These are phyloP conservation scores for Mellivora capensis DNA, from an alignment of 2,113 vertebrate genomes.

Conservation along the genomic window DNA sequence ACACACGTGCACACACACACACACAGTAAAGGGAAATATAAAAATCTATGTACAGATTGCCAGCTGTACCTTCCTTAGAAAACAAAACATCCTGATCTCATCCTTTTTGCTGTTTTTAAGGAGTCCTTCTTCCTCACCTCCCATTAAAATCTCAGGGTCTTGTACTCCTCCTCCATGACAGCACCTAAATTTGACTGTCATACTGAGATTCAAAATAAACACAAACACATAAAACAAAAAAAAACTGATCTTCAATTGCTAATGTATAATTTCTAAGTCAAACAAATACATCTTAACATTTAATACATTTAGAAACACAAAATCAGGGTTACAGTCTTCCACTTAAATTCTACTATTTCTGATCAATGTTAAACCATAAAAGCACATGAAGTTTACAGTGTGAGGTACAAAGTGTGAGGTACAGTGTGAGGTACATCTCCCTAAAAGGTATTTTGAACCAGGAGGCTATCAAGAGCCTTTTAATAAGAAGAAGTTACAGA, in stretches of 20 bases:
- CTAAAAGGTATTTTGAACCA: neutral
- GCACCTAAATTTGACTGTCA: neutral
- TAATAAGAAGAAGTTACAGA: neutral
- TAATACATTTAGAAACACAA: neutral
- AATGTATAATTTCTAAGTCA: neutral
- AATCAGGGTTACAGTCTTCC: neutral
- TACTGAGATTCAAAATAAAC: neutral
- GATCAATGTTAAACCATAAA: neutral
- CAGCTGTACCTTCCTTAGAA: neutral
- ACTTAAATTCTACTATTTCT: neutral
- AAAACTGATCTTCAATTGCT: neutral
- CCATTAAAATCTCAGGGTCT: neutral
- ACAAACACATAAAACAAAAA: neutral
- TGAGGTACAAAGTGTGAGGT: neutral
- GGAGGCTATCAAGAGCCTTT: neutral
- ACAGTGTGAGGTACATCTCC: neutral
- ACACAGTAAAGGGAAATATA: neutral
- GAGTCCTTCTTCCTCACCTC: neutral
- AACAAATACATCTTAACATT: neutral
- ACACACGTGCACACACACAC: too few species aligned
- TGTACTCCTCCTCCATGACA: neutral
- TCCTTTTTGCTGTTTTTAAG: neutral
- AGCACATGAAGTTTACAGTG: neutral
- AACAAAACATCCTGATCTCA: neutral
- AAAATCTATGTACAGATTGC: neutral